These are phyloP conservation scores for Drosophila affinis DNA, from an alignment of 2,888 invertebrate genomes.

Conservation along the genomic window DNA sequence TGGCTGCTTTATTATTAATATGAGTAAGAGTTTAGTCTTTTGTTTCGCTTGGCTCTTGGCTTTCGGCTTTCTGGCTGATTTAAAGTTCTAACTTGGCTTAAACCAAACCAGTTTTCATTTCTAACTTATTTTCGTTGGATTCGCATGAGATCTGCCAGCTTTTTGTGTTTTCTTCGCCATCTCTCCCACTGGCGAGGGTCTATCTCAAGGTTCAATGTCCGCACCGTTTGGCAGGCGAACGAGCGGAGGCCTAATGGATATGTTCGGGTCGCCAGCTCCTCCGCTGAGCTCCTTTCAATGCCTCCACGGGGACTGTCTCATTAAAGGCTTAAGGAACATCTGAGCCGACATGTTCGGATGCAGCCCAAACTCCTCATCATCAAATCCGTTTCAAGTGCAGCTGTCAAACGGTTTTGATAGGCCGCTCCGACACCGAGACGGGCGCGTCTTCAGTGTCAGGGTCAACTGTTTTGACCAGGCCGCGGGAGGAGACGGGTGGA, in stretches of 20 bases:
- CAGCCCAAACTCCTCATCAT: constrained; percentile 23
- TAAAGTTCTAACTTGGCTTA: constrained; percentile 72
- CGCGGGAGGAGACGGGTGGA: neutral
- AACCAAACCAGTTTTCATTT: constrained; percentile 75
- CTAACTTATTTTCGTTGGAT: constrained; percentile 73
- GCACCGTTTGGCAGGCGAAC: constrained; percentile 56
- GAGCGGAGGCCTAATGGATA: constrained; percentile 60
- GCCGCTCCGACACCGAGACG: neutral
- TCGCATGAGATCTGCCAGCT: constrained; percentile 58
- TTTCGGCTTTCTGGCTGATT: constrained; percentile 20
- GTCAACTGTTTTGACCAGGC: constrained; percentile 18
- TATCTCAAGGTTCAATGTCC: constrained; percentile 74
- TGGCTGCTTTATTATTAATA: constrained; percentile 67
- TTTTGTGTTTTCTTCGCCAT: constrained; percentile 50
- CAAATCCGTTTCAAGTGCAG: constrained; percentile 61
- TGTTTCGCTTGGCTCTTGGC: constrained; percentile 53
- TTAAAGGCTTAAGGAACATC: constrained; percentile 64
- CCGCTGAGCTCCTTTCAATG: constrained; percentile 62
- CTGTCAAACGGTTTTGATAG: constrained; percentile 56
- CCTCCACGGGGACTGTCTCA: constrained; percentile 49
- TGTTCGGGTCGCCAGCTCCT: constrained; percentile 19
- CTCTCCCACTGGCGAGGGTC: constrained; percentile 52
- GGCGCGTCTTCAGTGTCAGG: constrained; percentile 61
- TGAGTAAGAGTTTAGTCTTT: constrained; percentile 68
- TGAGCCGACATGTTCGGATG: constrained; percentile 26